Percentiles rank a stretch among this genome's conserved stretches.
These are phyloP conservation scores for Hydrotaea cyrtoneurina DNA, from an alignment of 2,888 invertebrate genomes.

Conservation along the genomic window DNA sequence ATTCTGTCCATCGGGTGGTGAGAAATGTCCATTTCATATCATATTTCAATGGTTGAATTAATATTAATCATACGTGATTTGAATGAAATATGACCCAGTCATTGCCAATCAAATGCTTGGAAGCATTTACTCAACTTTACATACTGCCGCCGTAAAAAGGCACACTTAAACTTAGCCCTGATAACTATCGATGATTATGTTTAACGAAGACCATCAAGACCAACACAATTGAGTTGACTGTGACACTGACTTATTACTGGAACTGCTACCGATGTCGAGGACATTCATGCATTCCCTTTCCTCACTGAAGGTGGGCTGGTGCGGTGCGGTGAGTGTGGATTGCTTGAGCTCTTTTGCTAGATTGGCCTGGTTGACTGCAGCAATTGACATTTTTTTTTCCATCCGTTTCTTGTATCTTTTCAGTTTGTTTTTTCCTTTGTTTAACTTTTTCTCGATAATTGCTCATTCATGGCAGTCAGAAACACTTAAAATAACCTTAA, in stretches of 20 bases:
- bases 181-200: constrained; percentile 1
- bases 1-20: too few relatives aligned
- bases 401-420: background rate
- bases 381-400: background rate
- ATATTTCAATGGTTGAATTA: too few relatives aligned
- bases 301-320: too few relatives aligned
- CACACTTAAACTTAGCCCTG: background rate
- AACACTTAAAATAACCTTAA: constrained; percentile 62
- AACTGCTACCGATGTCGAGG: constrained; percentile 16
- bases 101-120: too few relatives aligned
- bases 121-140: too few relatives aligned
- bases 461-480: constrained; percentile 66
- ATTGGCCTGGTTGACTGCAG: background rate
- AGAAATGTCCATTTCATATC: too few relatives aligned
- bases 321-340: background rate
- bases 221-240: constrained; percentile 17
- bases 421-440: background rate
- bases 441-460: constrained; percentile 62
- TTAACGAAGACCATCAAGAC: background rate
- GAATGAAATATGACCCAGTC: too few relatives aligned
- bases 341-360: background rate
- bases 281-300: background rate
- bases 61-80: too few relatives aligned
- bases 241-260: constrained; percentile 19
- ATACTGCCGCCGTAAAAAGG: too few relatives aligned